Base-by-base conservation (phyloP, 53 echinoderm and acorn worm species). In the Pentamera pediparva region DNA sequence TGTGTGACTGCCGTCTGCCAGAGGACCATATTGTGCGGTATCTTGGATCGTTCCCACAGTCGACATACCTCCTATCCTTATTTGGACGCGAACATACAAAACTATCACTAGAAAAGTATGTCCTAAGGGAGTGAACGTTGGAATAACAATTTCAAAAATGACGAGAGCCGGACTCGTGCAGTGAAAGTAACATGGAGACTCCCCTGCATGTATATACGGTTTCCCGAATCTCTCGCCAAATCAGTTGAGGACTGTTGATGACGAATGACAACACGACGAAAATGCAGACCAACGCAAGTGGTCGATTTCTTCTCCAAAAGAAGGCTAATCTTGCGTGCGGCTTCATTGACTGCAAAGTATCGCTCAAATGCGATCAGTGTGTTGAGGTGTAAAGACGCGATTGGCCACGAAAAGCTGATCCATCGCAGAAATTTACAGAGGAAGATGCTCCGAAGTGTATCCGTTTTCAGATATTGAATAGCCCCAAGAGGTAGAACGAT, bases 331-430 rank as follows among this genome's bases (percentile, higher is more conserved):
- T 65, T 38, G 9, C 38, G 65, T 22, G 25, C 20, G 37, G 65
- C 39, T 9, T n/a, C n/a, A n/a, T n/a, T n/a, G n/a, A 65, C 65
- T 9, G 65, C 65, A 27, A 65, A 65, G 39, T 65, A 65, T 26
- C 65, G 33, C 26, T 65, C 37, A n/a, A 65, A 65, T 26, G 65
- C 65, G 25, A 65, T 40, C 5, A 65, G 22, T 35, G 65, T 65
- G 65, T 65, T 65, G 39, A 65, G 38, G 22, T 65, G 65, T 3
- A 65, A 27, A 21, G 65, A 65, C 7, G 65, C 65, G 3, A 65
- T 11, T 24, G 65, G 65, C 7, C 38, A 38, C 3, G 65, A 65
- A 25, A 21, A 25, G 39, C 39, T 21, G 65, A 65, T 26, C 65
- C 65, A 65, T 24, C 20, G 37, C 19, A 38, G 13, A 2, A 36